phyloP scores from a whole-genome alignment of 2,888 invertebrate genomes.

The Tuta absoluta region DNA sequence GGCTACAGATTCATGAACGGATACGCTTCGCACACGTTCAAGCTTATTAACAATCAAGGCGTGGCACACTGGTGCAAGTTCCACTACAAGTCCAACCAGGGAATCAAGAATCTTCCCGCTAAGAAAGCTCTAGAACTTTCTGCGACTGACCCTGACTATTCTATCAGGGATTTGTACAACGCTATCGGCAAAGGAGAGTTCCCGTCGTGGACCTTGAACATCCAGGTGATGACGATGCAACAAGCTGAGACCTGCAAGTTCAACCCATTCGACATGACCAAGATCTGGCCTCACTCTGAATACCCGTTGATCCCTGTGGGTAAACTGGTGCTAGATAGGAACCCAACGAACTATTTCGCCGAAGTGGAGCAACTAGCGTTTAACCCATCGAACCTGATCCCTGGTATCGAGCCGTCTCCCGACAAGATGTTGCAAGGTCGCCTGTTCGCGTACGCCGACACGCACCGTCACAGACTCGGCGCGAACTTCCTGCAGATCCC shows the following conservation, averaged over 20 bases:
- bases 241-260: constrained; percentile 89
- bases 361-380: constrained; percentile 97
- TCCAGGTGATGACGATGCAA: constrained; percentile 94
- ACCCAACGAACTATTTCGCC: constrained; percentile 95
- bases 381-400: constrained; percentile 93
- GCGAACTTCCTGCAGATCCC: constrained; percentile 95
- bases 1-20: constrained; percentile 97
- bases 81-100: constrained; percentile 96
- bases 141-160: constrained; percentile 92
- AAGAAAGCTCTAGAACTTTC: constrained; percentile 86
- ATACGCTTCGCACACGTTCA: constrained; percentile 97
- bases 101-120: constrained; percentile 88
- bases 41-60: constrained; percentile 89
- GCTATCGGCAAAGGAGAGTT: constrained; percentile 88
- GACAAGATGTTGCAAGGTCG: constrained; percentile 96
- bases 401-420: constrained; percentile 96
- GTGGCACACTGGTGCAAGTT: constrained; percentile 94
- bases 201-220: constrained; percentile 90
- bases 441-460: constrained; percentile 94
- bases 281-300: constrained; percentile 94
- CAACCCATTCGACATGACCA: constrained; percentile 97
- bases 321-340: constrained; percentile 90
- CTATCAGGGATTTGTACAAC: constrained; percentile 93
- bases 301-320: constrained; percentile 95
- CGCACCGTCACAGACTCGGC: constrained; percentile 93